Percentiles rank a stretch among this genome's conserved stretches.
phyloP scores from a whole-genome alignment of 2,797 vertebrate genomes.

The Propithecus perrieri region DNA sequence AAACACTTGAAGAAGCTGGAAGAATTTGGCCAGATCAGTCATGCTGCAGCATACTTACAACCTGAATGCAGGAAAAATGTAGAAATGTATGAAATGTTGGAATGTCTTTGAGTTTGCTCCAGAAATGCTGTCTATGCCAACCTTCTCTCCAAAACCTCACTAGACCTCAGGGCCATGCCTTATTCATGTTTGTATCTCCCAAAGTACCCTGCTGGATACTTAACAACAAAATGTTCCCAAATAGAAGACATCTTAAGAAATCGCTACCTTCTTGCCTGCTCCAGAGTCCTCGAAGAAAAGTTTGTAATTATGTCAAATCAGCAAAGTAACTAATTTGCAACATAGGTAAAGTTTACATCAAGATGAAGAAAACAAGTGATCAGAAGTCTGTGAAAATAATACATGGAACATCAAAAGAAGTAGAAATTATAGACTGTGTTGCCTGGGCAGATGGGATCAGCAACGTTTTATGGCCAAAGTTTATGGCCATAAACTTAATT shows the following conservation, averaged over 20 bases:
- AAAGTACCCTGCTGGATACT: background rate
- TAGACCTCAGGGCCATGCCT: background rate
- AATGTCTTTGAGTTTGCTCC: background rate
- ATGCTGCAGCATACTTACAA: background rate
- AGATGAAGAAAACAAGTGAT: background rate
- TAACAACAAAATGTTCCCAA: slow-evolving; percentile 25
- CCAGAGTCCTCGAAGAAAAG: background rate
- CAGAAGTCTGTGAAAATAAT: slow-evolving; percentile 22
- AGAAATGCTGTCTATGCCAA: background rate
- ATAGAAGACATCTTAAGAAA: background rate
- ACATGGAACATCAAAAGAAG: background rate
- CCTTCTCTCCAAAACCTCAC: background rate
- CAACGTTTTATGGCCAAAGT: background rate
- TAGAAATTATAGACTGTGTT: slow-evolving; percentile 2
- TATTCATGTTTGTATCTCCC: background rate
- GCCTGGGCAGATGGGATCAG: background rate
- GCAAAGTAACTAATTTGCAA: slow-evolving; percentile 2
- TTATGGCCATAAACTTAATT: background rate
- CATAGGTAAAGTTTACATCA: background rate
- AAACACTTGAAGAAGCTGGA: background rate
- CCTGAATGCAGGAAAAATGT: background rate
- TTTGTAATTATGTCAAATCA: background rate
- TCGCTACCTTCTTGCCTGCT: background rate
- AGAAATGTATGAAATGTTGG: background rate
- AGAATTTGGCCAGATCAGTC: background rate